Evolutionary conservation across 1,140 invertebrate genomes (phyloP), one percentile per base, ranked within the genome.

Genomic region (Nephotettix cincticeps): DNA sequence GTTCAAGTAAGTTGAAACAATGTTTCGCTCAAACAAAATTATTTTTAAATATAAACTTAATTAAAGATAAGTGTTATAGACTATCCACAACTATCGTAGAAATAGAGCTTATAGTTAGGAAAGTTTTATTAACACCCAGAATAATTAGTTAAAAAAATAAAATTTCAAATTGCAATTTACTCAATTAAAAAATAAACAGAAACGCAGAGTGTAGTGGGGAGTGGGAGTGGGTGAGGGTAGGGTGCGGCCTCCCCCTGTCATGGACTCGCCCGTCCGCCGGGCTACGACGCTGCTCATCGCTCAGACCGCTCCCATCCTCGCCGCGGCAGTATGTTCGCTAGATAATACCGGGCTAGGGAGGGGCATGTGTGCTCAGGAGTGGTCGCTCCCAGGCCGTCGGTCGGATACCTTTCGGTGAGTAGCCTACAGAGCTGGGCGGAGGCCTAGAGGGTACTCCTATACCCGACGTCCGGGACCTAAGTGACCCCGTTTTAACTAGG

Each of bases 271-370:
- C 61, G 1, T 65, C n/a, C 19, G 61, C 61, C 30, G 61, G 30
- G 61, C 61, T 65, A 43, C 47, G 29, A 23, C 19, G 61, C 27
- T 58, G n/a, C n/a, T n/a, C n/a, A 13, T n/a, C 23, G 54, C 1
- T 29, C 61, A 19, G 61, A 27, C 61, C 61, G 30, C 61, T 65
- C 61, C 61, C 61, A 65, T 61, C 28, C 19, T 29, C 61, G 29
- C 3, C 14, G 19, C 17, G 28, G 61, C 14, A 19, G 61, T 65
- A 65, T 65, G 61, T 32, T 32, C 28, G 32, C 61, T 14, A 65
- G 61, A 65, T 65, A 65, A 65, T 65, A 65, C 61, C n/a, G 27
- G 30, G 47, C 19, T 23, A 4, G 32, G 32, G 47, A 51, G 47
- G 47, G 17, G 47, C 47, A 28, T 19, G 61, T 17, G 61, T 32